Conservation (phyloP, 2,797 vertebrate species). For the Pogoniulus pusillus region DNA sequence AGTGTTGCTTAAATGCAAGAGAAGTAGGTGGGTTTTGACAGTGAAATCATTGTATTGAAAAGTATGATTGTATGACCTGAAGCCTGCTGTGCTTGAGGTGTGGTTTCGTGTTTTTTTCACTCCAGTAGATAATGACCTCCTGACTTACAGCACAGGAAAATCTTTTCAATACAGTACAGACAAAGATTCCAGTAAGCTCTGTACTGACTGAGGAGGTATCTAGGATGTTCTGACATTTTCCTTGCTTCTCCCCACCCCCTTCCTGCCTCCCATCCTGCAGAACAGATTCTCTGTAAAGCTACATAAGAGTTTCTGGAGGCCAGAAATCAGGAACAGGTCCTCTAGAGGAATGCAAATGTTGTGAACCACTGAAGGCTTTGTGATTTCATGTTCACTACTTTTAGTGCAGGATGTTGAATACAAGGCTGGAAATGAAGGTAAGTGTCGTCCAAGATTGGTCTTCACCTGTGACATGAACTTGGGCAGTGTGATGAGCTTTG, state of each 20-base stretch:
- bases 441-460: neutral
- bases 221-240: neutral
- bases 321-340: neutral
- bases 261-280: neutral
- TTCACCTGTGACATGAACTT: neutral
- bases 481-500: neutral
- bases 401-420: neutral
- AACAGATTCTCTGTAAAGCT: neutral
- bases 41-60: neutral
- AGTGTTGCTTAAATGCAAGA: neutral
- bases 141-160: neutral
- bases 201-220: neutral
- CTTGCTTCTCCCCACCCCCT: neutral
- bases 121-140: neutral
- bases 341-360: neutral
- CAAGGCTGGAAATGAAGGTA: neutral
- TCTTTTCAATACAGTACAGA: neutral
- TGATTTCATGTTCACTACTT: neutral
- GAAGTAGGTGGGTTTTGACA: neutral
- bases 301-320: fast-evolving
- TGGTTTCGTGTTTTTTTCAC: neutral
- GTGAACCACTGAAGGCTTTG: neutral
- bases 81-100: neutral
- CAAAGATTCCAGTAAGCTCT: neutral
- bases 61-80: neutral